phyloP scores from a whole-genome alignment of 1,140 invertebrate genomes.

The Trypoxylus dichotomus region DNA sequence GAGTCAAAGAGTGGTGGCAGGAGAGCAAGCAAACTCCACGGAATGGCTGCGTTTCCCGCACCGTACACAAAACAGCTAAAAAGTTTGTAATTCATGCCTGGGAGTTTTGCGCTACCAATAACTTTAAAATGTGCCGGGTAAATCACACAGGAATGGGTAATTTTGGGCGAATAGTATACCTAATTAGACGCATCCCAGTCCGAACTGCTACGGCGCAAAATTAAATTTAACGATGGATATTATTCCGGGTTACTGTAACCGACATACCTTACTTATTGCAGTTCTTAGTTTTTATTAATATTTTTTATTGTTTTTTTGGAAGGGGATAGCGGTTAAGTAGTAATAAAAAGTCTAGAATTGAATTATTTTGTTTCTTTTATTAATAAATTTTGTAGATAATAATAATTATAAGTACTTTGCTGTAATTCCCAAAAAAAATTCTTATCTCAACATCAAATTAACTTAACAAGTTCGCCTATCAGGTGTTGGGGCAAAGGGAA shows the following conservation, averaged over 20 bases:
- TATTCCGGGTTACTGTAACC: constrained; percentile 26
- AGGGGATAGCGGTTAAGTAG: background rate
- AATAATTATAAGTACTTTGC: too few relatives aligned
- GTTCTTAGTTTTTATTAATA: constrained; percentile 21
- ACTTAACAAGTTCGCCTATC: too few relatives aligned
- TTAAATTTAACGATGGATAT: constrained; percentile 27
- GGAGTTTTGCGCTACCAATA: constrained; percentile 25
- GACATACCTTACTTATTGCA: constrained; percentile 27
- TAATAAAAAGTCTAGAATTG: background rate
- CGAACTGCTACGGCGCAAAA: constrained; percentile 16
- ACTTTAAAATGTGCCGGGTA: constrained; percentile 25
- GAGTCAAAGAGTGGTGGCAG: background rate
- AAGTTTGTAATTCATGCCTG: constrained; percentile 28
- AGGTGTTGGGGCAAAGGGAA: too few relatives aligned
- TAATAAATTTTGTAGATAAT: too few relatives aligned
- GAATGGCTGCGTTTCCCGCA: background rate
- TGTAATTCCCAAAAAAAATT: too few relatives aligned
- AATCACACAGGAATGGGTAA: constrained; percentile 29
- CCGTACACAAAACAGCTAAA: constrained; percentile 21
- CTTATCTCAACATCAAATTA: too few relatives aligned
- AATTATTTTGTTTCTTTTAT: too few relatives aligned
- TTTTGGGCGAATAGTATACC: constrained; percentile 28
- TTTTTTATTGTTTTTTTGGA: constrained; percentile 10
- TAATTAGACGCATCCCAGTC: constrained; percentile 24
- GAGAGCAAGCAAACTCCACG: background rate